Evolutionary conservation across 2,113 vertebrate species (phyloP).

Genomic region (Eulemur macaco): DNA sequence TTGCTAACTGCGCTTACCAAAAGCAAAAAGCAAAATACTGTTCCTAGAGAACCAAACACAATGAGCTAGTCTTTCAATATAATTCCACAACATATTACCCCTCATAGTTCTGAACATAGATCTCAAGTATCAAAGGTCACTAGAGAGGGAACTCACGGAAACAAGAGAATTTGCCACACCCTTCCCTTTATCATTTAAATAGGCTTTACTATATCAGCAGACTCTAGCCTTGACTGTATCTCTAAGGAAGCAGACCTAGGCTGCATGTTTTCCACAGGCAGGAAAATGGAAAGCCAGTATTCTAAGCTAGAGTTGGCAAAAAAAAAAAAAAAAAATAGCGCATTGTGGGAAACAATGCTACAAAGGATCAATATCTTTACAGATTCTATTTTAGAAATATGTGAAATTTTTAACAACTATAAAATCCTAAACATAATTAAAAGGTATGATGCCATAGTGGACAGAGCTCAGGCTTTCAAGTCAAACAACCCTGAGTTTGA

Average conservation of each 20-base stretch:
- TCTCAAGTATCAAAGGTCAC: constrained; percentile 12
- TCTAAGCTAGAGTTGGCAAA: not conserved
- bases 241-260: not conserved
- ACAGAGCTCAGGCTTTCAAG: not conserved
- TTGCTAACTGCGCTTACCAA: not conserved
- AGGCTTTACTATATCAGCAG: not conserved
- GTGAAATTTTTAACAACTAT: not conserved
- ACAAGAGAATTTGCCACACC: not conserved
- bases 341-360: not conserved
- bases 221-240: not conserved
- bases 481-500: not conserved
- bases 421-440: not conserved
- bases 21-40: not conserved
- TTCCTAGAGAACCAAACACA: not conserved
- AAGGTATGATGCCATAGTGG: not conserved
- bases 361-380: not conserved
- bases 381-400: not conserved
- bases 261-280: not conserved
- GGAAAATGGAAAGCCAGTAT: not conserved
- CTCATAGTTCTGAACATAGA: not conserved
- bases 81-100: not conserved
- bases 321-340: not conserved
- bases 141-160: not conserved
- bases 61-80: not conserved
- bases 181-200: not conserved